Evolutionary conservation across 2,113 vertebrate species (phyloP).

Genomic region (Amphiprion percula): DNA sequence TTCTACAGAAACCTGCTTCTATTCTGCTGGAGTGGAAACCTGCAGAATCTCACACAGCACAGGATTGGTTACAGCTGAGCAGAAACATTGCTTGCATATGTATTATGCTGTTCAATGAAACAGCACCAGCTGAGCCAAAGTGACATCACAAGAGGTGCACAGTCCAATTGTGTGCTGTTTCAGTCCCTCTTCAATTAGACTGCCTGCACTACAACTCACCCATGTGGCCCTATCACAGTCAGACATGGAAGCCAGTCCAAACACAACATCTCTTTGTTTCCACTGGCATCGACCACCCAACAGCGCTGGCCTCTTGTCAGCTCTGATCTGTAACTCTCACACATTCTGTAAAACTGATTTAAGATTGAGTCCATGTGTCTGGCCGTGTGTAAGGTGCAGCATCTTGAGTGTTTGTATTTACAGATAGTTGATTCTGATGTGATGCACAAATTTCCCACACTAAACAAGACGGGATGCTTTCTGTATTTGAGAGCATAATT

Average conservation of each 20-base stretch:
- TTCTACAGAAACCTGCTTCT: background rate
- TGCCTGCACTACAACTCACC: constrained; percentile 66
- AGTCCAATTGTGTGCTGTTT: constrained; percentile 62
- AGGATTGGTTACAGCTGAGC: constrained; percentile 26
- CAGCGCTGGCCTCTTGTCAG: constrained; percentile 60
- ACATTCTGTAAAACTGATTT: constrained; percentile 52
- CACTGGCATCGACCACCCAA: constrained; percentile 62
- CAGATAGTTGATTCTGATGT: constrained; percentile 9
- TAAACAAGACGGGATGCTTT: constrained; percentile 10
- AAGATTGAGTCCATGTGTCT: constrained; percentile 52
- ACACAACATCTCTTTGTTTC: constrained; percentile 80
- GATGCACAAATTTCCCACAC: constrained; percentile 21
- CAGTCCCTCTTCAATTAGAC: constrained; percentile 69
- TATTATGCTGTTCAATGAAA: constrained; percentile 52
- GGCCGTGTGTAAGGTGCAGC: constrained; percentile 20
- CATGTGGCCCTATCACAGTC: constrained; percentile 59
- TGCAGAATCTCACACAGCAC: constrained; percentile 11
- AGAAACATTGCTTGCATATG: constrained; percentile 44
- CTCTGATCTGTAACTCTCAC: constrained; percentile 55
- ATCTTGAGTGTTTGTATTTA: constrained; percentile 38
- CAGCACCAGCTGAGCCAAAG: constrained; percentile 30
- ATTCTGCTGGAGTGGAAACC: background rate
- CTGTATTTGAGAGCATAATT: constrained; percentile 35
- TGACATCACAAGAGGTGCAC: constrained; percentile 63
- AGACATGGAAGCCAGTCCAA: constrained; percentile 65